Base-by-base conservation (phyloP, 2,888 invertebrate genomes). In the Plagiodera versicolora region DNA sequence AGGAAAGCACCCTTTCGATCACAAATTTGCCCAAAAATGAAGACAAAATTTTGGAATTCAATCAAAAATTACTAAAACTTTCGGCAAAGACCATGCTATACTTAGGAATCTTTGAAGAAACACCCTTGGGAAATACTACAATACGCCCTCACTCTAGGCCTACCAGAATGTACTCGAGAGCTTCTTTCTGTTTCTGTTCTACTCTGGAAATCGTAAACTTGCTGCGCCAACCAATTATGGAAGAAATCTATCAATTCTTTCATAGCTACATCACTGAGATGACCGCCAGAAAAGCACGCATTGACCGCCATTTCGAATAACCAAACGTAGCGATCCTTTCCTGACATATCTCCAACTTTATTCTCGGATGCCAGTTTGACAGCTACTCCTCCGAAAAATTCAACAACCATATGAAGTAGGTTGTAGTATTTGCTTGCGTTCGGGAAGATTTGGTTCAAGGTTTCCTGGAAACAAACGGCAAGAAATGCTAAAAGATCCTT, bases 171-270 rank as follows among this genome's bases (percentile, higher is more conserved):
- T n/a, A 16, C 14, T 19, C 9, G 8, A 17, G 58, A 61, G 18
- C n/a, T 61, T 17, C 39, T 39, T 35, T 49, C 46, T 28, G 49
- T 49, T 19, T 66, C 63, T 52, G 32, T 30, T 32, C 53, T 57
- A 46, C 60, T 48, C 46, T 64, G 51, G 9, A 63, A 54, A 9
- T 67, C 59, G 17, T 50, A 58, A 11, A 71, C 56, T 32, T 68
- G 47, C 28, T 66, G 61, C 11, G 61, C 30, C 17, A 73, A 30
- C 68, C 70, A 70, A 9, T 60, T 67, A 28, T 61, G 56, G 16
- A 70, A 63, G 59, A 67, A 74, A 16, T 61, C 62, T 11, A 72
- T 58, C 30, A 76, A 56, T 44, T 73, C 69, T 19, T 56, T 61
- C 10, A 74, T 53, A 11, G 60, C 68, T 6, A 56, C 16, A 16